Base-by-base conservation (phyloP, 2,113 vertebrate genomes). In the Gobius niger region DNA sequence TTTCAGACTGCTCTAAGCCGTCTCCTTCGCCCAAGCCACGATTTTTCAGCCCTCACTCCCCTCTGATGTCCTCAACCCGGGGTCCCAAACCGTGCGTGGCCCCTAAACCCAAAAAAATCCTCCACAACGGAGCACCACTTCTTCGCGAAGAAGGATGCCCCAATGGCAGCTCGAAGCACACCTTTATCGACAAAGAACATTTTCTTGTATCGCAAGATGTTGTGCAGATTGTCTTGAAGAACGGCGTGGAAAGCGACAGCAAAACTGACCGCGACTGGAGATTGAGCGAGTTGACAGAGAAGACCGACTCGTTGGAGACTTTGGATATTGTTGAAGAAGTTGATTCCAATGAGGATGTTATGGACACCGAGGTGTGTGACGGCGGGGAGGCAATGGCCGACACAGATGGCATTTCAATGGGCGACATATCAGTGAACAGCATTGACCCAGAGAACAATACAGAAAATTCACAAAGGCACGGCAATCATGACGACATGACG, bases 51-150 rank as follows among this genome's bases (percentile, higher is more conserved):
- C 91, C 91, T 67, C 88, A 91, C 70, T 86, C 93, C 7, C 93
- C 92, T 19, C 87, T 93, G 56, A 82, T 88, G 80, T 90, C 93
- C 73, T 84, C 90, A 90, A 85, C 91, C 44, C 93, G 94, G 87
- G 94, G 95, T 53, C 94, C 94, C 1, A 98, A 96, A 82, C 96
- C 95, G 67, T 95, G 91, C 41, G 91, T 98, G 3, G 95, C 96
- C 77, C 96, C 95, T 0, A 98, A 98, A 88, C 96, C 96, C 18
- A 54, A 19, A 65, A 95, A 92, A 88, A 82, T 96, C 72, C 85
- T 88, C 3, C 57, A 77, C 0, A 94, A 95, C 53, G 90, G 85
- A 40, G 88, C 82, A 52, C 54, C 54, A 52, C 50, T 8, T 1
- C 50, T 19, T 14, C 92, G 72, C 79, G 80, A 92, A 67, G 92